These are phyloP conservation scores for Phylloscopus whistleri DNA, from an alignment of 2,113 vertebrate genomes.

Conservation along the genomic window DNA sequence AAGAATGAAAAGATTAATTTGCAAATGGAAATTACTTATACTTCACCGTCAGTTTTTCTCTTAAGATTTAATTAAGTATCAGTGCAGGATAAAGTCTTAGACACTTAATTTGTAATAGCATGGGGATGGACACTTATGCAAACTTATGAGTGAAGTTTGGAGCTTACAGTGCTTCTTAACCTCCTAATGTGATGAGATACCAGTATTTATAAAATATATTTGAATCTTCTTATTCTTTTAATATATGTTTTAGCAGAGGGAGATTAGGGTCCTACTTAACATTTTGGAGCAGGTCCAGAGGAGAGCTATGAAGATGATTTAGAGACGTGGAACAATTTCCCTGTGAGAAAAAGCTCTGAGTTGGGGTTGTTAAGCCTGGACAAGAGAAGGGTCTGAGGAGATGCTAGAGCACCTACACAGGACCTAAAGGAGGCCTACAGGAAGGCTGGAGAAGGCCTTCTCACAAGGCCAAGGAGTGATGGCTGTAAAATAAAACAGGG, in stretches of 20 bases:
- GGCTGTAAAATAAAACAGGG: not conserved
- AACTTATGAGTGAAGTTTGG: not conserved
- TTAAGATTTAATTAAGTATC: not conserved
- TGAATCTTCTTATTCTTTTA: not conserved
- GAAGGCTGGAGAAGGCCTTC: not conserved
- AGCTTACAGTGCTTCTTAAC: not conserved
- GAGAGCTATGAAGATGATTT: not conserved
- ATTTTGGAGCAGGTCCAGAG: not conserved
- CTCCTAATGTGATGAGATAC: not conserved
- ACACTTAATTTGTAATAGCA: not conserved
- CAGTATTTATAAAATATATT: not conserved
- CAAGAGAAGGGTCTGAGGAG: not conserved
- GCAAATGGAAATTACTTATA: not conserved
- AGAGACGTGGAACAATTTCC: not conserved
- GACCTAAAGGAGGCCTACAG: not conserved
- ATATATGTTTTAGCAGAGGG: not conserved
- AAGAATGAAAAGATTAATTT: not conserved
- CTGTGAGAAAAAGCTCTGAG: not conserved
- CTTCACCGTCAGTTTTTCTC: rapidly evolving
- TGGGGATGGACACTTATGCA: not conserved
- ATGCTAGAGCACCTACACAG: not conserved
- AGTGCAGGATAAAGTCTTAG: not conserved
- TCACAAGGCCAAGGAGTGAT: not conserved
- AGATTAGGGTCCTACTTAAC: not conserved
- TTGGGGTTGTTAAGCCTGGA: not conserved